Conservation (phyloP, 2,113 vertebrate species). For the Hyperopisus bebe region DNA sequence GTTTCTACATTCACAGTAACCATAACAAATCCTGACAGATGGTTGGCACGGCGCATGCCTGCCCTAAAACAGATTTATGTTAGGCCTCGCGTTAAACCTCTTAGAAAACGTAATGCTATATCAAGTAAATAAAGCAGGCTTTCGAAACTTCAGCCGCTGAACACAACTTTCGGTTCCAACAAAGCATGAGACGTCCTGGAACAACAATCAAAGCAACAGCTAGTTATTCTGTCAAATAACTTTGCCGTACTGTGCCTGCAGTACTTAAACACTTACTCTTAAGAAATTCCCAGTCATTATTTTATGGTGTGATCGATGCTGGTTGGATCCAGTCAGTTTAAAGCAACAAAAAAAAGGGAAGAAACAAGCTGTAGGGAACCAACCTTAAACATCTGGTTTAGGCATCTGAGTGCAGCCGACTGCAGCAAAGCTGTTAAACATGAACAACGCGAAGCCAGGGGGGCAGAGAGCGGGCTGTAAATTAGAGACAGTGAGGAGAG, state of each 20-base stretch:
- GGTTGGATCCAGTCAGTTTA: neutral
- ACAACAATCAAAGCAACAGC: neutral
- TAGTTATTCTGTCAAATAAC: neutral
- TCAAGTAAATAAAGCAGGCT: neutral
- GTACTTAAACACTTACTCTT: neutral
- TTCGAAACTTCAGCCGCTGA: constrained; percentile 8
- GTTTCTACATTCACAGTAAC: neutral
- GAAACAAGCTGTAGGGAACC: neutral
- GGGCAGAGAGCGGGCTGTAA: neutral
- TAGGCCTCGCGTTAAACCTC: neutral
- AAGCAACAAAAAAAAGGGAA: neutral
- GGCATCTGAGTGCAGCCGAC: neutral
- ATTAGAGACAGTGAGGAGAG: neutral
- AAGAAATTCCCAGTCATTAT: neutral
- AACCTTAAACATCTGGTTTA: constrained; percentile 5
- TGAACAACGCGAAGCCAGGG: neutral
- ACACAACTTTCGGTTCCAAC: neutral
- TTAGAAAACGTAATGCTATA: neutral
- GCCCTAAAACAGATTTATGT: neutral
- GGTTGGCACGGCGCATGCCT: neutral
- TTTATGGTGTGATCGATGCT: neutral
- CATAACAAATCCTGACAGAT: neutral
- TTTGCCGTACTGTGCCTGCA: neutral
- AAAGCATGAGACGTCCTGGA: neutral
- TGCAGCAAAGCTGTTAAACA: constrained; percentile 4